These are phyloP conservation scores for Elymnias hypermnestra DNA, from an alignment of 1,140 invertebrate genomes.

Conservation along the genomic window DNA sequence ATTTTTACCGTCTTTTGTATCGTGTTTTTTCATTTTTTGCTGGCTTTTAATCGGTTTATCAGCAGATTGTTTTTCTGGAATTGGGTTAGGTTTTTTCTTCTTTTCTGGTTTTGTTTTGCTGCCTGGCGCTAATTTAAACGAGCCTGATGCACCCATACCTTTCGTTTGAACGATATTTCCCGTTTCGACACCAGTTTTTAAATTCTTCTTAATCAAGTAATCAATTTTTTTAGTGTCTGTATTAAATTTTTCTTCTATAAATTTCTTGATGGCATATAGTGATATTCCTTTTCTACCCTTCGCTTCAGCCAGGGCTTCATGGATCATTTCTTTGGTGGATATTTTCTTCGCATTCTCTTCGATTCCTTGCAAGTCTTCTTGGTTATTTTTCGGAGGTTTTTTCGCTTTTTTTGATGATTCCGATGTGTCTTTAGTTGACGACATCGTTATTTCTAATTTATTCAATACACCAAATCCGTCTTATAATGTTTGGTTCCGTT, in stretches of 20 bases:
- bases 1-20: slow-evolving; percentile 21
- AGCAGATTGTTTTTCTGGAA: too few relatives aligned
- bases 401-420: slow-evolving; percentile 30
- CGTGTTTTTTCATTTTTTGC: slow-evolving; percentile 16
- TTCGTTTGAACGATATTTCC: slow-evolving; percentile 47
- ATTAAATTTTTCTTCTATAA: slow-evolving; percentile 40
- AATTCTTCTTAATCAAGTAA: slow-evolving; percentile 47
- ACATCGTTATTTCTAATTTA: slow-evolving; percentile 18
- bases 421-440: slow-evolving; percentile 36
- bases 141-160: slow-evolving; percentile 50
- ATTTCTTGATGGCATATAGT: slow-evolving; percentile 56
- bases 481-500: neutral
- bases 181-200: slow-evolving; percentile 44
- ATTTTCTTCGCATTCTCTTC: slow-evolving; percentile 34
- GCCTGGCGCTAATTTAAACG: slow-evolving; percentile 46
- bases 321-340: slow-evolving; percentile 49
- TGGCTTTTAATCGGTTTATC: slow-evolving; percentile 10
- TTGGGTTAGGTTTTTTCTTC: slow-evolving; percentile 13
- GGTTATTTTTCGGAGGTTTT: slow-evolving; percentile 32
- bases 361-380: slow-evolving; percentile 18
- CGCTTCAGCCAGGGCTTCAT: slow-evolving; percentile 38
- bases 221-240: slow-evolving; percentile 47
- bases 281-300: slow-evolving; percentile 55
- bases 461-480: neutral
- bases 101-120: slow-evolving; percentile 15